Evolutionary conservation across 2,113 vertebrate species (phyloP), one percentile per base, ranked within the genome.

Genomic region (Myiopsitta monachus): DNA sequence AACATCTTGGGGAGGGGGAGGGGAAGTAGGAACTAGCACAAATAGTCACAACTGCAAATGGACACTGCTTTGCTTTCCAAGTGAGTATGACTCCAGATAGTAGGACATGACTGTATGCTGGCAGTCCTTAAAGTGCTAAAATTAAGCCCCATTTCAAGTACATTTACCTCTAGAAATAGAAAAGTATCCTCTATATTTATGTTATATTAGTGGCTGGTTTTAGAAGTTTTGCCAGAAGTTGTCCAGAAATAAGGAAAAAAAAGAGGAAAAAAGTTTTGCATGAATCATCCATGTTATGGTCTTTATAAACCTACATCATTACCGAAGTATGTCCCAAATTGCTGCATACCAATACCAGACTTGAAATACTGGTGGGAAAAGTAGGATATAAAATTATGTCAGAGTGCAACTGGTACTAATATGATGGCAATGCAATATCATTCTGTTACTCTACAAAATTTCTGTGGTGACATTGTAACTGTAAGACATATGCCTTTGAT

Each of bases 281-380:
- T 98, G 96, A 98, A 92, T 98, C 97, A 97, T 97, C 92, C 83
- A 3, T 91, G 88, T 97, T 97, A 96, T 47, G 55, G 96, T 85
- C 91, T 98, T 94, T 77, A 82, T 94, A 97, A 95, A 92, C 87
- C 88, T 97, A 94, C 97, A 97, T 98, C 97, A 98, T 96, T 96
- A 97, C 96, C 92, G 84, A 98, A 97, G 68, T 92, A 98, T 96
- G 93, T 95, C 96, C 97, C 96, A 98, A 97, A 97, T 92, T 97
- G 87, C 95, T 97, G 47, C 75, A 87, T 85, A 95, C 33, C 55
- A 98, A 97, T 95, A 97, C 92, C 94, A 93, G 87, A 88, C 86
- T 90, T 90, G 43, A 97, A 97, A 96, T 41, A 90, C 55, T 94
- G 69, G 73, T 90, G 83, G 93, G 72, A 94, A 79, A 95, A 96